Base-by-base conservation (phyloP, 2,888 invertebrate species). In the Coremacera marginata region DNA sequence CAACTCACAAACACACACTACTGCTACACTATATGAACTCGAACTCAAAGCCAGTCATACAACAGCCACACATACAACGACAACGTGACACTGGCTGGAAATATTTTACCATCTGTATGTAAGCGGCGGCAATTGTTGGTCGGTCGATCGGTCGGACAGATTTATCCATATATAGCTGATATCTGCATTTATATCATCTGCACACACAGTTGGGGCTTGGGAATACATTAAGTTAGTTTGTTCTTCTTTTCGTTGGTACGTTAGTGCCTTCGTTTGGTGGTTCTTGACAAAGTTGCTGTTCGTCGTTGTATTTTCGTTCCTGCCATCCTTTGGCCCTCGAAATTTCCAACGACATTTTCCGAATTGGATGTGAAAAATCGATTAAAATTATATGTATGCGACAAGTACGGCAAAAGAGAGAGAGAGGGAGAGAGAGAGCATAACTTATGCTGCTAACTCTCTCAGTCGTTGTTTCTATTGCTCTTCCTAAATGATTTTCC, bases 301-400 rank as follows among this genome's bases (percentile, higher is more conserved):
- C n/a, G 27, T 55, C 70, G 34, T 55, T 37, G 25, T 37, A 34
- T 27, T 52, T 37, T 71, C 14, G 14, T 25, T 68, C 16, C 16
- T 25, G 25, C 57, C 34, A 11, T 22, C 65, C 65, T n/a, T 19
- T 16, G 2, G 19, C 62, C 34, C 63, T 7, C 5, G 5, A 25
- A 51, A 7, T 51, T 25, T 27, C 55, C 65, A 73, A 37, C 55
- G 74, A 55, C 77, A 81, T 81, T 80, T 84, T 75, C 77, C 77
- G 81, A 84, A 84, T 83, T 83, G 86, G 84, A 84, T 85, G 85
- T 84, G 86, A 85, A 88, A 88, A 88, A 88, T 88, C 88, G 87
- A 88, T 88, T 87, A 84, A 85, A 87, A 84, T 85, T 80, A 81
- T 83, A 83, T 82, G 55, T 51, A 68, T 52, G 65, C 31, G 65